phyloP scores from a whole-genome alignment of 2,888 invertebrate species.

The Tetropium fuscum region DNA sequence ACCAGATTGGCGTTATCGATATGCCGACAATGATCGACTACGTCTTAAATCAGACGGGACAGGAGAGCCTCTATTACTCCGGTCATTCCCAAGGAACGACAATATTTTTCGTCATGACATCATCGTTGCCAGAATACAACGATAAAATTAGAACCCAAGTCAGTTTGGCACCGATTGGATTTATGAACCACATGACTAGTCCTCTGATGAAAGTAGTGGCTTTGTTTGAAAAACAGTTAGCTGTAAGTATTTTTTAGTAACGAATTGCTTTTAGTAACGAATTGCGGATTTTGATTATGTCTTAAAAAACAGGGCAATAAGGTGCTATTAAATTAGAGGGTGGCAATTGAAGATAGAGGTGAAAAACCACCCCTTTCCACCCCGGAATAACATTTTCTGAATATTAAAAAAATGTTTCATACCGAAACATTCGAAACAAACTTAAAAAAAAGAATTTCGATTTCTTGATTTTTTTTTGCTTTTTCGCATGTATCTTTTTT shows the following conservation, averaged over 20 bases:
- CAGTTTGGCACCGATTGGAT: slow-evolving; percentile 79
- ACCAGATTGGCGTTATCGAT: slow-evolving; percentile 84
- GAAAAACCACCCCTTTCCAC: no score
- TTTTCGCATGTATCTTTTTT: no score
- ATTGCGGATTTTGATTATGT: no score
- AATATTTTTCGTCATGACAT: slow-evolving; percentile 75
- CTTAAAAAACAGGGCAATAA: no score
- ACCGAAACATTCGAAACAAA: no score
- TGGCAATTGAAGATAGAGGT: no score
- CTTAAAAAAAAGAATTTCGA: no score
- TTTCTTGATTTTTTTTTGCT: no score
- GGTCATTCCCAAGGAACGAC: slow-evolving; percentile 88
- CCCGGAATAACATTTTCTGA: no score
- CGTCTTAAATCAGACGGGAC: slow-evolving; percentile 71
- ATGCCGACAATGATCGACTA: slow-evolving; percentile 87
- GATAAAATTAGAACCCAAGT: slow-evolving; percentile 75
- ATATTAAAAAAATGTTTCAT: no score
- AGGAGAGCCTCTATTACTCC: slow-evolving; percentile 76
- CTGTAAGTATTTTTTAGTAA: slow-evolving; percentile 34
- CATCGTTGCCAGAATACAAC: slow-evolving; percentile 75
- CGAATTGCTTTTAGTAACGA: not conserved
- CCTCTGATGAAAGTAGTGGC: slow-evolving; percentile 53
- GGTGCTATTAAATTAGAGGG: no score
- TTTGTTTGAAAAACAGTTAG: slow-evolving; percentile 41
- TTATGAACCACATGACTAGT: slow-evolving; percentile 68